These are phyloP conservation scores for Carpatolechia fugitivella DNA, from an alignment of 2,888 invertebrate species.

Conservation along the genomic window DNA sequence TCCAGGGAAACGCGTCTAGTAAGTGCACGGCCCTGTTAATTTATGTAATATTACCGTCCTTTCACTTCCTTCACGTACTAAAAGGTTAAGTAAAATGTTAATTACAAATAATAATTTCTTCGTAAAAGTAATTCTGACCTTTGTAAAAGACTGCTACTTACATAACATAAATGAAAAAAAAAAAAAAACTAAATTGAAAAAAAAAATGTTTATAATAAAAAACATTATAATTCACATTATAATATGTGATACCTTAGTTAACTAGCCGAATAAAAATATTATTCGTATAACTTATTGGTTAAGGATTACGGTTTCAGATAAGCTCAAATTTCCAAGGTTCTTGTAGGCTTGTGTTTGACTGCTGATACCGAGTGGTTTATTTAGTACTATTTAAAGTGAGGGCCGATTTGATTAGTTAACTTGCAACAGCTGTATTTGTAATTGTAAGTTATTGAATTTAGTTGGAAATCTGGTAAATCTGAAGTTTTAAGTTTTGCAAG, in stretches of 20 bases:
- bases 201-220: no score
- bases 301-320: not conserved
- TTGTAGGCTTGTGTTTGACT: constrained; percentile 3
- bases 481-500: not conserved
- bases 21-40: not conserved
- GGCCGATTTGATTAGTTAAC: not conserved
- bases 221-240: no score
- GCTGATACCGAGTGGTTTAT: not conserved
- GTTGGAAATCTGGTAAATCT: not conserved
- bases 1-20: not conserved
- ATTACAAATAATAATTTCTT: not conserved
- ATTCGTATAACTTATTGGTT: not conserved
- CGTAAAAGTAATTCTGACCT: not conserved
- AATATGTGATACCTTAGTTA: not conserved
- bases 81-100: constrained; percentile 4
- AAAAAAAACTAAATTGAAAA: no score
- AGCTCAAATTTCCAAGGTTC: not conserved
- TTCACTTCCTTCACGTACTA: not conserved
- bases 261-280: not conserved
- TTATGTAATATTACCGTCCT: constrained; percentile 13
- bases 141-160: not conserved
- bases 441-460: constrained; percentile 10
- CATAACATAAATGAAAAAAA: no score
- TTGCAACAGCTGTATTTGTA: constrained; percentile 2
- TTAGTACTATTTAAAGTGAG: not conserved